phyloP scores from a whole-genome alignment of 2,113 vertebrate species.

The Meleagris gallopavo region DNA sequence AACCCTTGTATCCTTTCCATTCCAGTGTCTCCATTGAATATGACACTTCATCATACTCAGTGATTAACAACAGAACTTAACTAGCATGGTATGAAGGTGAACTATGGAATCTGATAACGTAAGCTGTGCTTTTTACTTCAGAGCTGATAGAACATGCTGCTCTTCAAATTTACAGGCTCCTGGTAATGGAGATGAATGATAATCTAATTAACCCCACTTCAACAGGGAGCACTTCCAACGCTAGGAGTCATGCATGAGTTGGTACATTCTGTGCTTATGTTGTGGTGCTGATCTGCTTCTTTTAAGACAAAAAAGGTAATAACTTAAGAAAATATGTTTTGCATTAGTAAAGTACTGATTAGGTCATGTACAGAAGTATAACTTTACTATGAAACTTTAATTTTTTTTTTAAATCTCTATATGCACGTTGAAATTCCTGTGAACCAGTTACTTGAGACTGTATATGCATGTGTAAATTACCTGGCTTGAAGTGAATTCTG shows the following conservation, averaged over 20 bases:
- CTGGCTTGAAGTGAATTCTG: neutral
- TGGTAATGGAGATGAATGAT: neutral
- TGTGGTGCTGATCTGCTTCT: neutral
- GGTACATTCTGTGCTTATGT: neutral
- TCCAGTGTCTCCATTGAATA: neutral
- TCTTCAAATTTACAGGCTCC: neutral
- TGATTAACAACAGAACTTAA: neutral
- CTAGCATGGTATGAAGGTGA: neutral
- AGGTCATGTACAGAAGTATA: neutral
- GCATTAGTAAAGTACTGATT: neutral
- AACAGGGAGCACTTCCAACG: neutral
- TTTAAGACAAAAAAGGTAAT: neutral
- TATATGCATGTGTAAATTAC: rapidly evolving
- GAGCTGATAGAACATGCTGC: neutral
- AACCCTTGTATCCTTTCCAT: neutral
- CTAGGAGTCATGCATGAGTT: neutral
- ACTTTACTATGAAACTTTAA: neutral
- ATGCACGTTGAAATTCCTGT: neutral
- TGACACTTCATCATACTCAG: neutral
- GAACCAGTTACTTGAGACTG: neutral
- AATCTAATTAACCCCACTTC: neutral
- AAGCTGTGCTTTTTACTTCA: neutral
- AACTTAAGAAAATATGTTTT: neutral
- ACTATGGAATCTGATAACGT: neutral
- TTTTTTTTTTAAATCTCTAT: neutral